Evolutionary conservation across 1,140 invertebrate genomes (phyloP), one percentile per base, ranked within the genome.

Genomic region (Augochlora pura): DNA sequence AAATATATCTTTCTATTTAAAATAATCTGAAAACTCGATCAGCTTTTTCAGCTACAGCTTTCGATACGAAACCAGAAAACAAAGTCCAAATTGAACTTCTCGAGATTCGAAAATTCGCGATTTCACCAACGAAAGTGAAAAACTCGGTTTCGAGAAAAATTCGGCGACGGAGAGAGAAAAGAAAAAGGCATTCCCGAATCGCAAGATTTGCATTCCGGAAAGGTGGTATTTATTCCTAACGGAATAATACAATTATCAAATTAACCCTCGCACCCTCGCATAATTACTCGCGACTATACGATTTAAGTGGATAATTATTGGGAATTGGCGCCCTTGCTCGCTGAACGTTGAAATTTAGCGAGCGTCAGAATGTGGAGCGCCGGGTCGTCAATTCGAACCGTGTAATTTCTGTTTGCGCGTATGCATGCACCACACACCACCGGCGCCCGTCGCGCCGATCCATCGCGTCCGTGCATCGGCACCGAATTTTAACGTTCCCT

Each of bases 251-350:
- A 90, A 90, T 90, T 90, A 90, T 90, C 89, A 88, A 89, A 90
- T 90, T 90, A 88, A 90, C 87, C 82, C 88, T 88, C 85, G 87
- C 88, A 90, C 89, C 85, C 89, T 83, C 87, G 82, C 87, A 82
- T 86, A 88, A 88, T 88, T 86, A 82, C 77, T 83, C 78, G 81
- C 70, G 84, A 86, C 87, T 86, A 80, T 72, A 82, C 80, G 80
- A 88, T 90, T 89, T 90, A 90, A 90, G 89, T 90, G 89, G 89
- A 90, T 90, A 90, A 90, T 90, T 87, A 90, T 88, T 89, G 88
- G 88, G 87, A 83, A 88, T 84, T 73, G 80, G 78, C 63, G 78
- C 77, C 85, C 76, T 32, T 72, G 80, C 69, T 69, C 77, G 70
- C 52, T 64, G 79, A 77, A 71, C 79, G 74, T 63, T 79, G 79